Conservation (phyloP, 2,797 vertebrate species). For the Typhlichthys eigenmanni region DNA sequence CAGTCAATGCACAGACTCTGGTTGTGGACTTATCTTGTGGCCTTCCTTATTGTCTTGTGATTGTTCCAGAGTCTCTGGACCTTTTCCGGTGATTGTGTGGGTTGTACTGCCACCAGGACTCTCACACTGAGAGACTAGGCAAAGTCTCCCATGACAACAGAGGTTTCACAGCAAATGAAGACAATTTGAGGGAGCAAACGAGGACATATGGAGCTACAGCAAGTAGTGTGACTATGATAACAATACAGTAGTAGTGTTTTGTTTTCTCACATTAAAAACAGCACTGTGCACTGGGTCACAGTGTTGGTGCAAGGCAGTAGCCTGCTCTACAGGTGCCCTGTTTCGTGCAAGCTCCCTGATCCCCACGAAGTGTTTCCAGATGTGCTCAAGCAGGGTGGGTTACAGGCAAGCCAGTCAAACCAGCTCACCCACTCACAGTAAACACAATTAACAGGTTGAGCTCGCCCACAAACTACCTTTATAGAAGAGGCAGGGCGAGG, state of each 20-base stretch:
- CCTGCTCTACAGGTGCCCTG: slow-evolving; percentile 68
- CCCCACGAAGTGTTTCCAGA: slow-evolving; percentile 78
- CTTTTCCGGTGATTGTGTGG: slow-evolving; percentile 34
- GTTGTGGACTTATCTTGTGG: slow-evolving; percentile 53
- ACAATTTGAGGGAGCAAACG: slow-evolving; percentile 24
- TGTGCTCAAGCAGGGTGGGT: slow-evolving; percentile 68
- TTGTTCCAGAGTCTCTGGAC: slow-evolving; percentile 38
- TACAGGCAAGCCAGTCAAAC: slow-evolving; percentile 53
- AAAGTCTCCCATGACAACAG: not conserved
- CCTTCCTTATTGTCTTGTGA: slow-evolving; percentile 58
- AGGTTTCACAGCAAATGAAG: too few species aligned
- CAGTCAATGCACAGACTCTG: slow-evolving; percentile 35
- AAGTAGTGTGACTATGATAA: slow-evolving; percentile 24
- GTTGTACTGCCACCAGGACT: slow-evolving; percentile 33
- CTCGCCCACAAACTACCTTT: slow-evolving; percentile 61
- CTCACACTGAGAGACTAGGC: slow-evolving; percentile 1
- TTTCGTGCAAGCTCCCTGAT: slow-evolving; percentile 72
- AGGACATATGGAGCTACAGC: slow-evolving; percentile 20
- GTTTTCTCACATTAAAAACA: slow-evolving; percentile 58
- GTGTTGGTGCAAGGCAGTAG: slow-evolving; percentile 58
- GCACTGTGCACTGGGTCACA: slow-evolving; percentile 33
- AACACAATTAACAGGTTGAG: slow-evolving; percentile 75
- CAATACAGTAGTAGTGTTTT: slow-evolving; percentile 22
- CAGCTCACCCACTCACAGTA: slow-evolving; percentile 64
- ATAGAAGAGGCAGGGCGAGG: slow-evolving; percentile 60